Base-by-base conservation (phyloP, 2,888 invertebrate genomes). In the Noctua comes region DNA sequence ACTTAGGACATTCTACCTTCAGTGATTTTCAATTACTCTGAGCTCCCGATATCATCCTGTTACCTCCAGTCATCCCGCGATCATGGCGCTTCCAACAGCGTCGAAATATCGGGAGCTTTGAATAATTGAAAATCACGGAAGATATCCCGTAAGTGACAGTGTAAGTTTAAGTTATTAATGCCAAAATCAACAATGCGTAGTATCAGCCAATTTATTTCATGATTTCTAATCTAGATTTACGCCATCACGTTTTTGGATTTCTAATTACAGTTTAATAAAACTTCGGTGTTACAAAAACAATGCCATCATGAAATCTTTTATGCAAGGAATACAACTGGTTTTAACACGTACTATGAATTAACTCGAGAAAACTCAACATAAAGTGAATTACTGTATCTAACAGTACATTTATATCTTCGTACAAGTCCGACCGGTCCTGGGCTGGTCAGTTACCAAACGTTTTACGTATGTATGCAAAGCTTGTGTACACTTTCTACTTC, bases 361-460 rank as follows among this genome's bases (percentile, higher is more conserved):
- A 40, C 18, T 13, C 3, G 31, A 83, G 65, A 73, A 73, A 86
- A 77, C 72, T 65, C 13, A 79, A 76, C 59, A 83, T 59, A 40
- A 71, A 46, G 51, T 59, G 13, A 59, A 64, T 74, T n/a, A 72
- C 59, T 8, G 31, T 83, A 36, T 57, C n/a, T 21, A 68, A 73
- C 27, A n/a, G 24, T 54, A 57, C 31, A 73, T 83, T 51, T 77
- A 51, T 31, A 71, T 71, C 76, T 59, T 51, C 36, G 46, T 43
- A 76, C 83, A 2, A 40, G 88, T 87, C 13, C 57, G 65, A 79
- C 87, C 79, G 77, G 85, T 79, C 68, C 31, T 65, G 43, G 31
- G 4, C 18, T 40, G 79, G 79, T 77, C 87, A 84, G 77, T 87
- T 87, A 80, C 88, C 76, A 88, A 84, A 87, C 74, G 31, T 68